These are phyloP conservation scores for Gymnopithys bicolor DNA, from an alignment of 2,797 vertebrate genomes.

Conservation along the genomic window DNA sequence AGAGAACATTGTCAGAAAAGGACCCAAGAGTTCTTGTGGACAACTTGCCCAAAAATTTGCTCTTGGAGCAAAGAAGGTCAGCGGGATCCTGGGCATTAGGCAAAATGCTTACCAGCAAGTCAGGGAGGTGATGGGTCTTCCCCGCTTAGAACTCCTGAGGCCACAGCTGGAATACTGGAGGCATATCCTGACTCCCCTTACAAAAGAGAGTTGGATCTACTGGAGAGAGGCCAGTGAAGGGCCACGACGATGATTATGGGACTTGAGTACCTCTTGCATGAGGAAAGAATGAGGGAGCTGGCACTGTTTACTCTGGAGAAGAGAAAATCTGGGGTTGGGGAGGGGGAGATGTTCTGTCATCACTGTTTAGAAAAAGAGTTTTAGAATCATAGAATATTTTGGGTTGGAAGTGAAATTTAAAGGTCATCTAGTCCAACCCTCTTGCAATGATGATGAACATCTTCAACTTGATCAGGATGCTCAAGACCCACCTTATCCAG, in stretches of 20 bases:
- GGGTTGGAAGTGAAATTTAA: no score
- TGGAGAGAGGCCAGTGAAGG: not conserved
- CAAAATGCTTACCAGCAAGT: not conserved
- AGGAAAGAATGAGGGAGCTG: no score
- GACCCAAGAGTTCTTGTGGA: not conserved
- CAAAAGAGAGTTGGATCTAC: not conserved
- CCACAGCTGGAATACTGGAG: not conserved
- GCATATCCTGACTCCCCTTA: not conserved
- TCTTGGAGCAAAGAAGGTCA: not conserved
- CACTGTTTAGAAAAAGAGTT: no score
- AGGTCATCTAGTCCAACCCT: no score
- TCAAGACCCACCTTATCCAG: no score
- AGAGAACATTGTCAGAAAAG: not conserved
- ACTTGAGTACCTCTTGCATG: no score
- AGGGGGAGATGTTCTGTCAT: no score
- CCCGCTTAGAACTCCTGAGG: not conserved
- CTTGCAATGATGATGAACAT: no score
- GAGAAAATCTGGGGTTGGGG: no score
- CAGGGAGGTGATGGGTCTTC: not conserved
- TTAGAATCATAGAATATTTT: no score
- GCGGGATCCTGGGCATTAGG: not conserved
- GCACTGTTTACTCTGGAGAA: no score
- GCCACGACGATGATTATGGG: not conserved
- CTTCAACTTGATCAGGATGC: no score
- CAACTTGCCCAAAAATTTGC: not conserved